Evolutionary conservation across 1,140 invertebrate species (phyloP).

Genomic region (Trachymyrmex septentrionalis): DNA sequence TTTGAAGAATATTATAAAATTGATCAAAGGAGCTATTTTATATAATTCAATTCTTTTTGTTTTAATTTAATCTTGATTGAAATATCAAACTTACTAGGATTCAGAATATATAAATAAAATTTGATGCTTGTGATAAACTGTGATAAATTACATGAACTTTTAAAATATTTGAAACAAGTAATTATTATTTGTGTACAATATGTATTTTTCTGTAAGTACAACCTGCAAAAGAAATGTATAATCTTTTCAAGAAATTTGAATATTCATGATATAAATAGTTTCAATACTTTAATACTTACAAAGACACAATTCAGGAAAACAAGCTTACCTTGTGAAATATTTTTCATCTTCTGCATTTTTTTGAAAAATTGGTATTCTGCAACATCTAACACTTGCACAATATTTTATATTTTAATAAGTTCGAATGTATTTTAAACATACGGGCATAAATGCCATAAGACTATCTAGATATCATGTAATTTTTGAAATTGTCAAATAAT

Average conservation of each 20-base stretch:
- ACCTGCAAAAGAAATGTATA: neutral
- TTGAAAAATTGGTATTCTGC: neutral
- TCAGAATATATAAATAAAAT: too few species aligned
- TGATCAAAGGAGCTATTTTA: too few species aligned
- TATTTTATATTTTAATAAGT: neutral
- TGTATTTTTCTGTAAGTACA: too few species aligned
- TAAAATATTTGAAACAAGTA: too few species aligned
- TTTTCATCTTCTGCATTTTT: conserved; percentile 21
- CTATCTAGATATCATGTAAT: neutral
- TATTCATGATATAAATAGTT: neutral
- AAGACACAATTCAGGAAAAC: neutral
- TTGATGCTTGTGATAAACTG: too few species aligned
- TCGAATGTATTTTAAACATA: neutral
- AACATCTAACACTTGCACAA: neutral
- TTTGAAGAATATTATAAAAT: too few species aligned
- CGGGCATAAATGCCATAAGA: neutral
- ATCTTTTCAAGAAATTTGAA: neutral
- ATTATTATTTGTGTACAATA: too few species aligned
- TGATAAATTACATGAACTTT: too few species aligned
- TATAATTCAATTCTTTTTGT: too few species aligned
- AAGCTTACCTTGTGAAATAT: conserved; percentile 44
- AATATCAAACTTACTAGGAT: too few species aligned
- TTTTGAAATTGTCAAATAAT: neutral
- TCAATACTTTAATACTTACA: neutral
- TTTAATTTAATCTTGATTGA: too few species aligned